Conservation (phyloP, 2,113 vertebrate species). For the Ceratotherium simum region DNA sequence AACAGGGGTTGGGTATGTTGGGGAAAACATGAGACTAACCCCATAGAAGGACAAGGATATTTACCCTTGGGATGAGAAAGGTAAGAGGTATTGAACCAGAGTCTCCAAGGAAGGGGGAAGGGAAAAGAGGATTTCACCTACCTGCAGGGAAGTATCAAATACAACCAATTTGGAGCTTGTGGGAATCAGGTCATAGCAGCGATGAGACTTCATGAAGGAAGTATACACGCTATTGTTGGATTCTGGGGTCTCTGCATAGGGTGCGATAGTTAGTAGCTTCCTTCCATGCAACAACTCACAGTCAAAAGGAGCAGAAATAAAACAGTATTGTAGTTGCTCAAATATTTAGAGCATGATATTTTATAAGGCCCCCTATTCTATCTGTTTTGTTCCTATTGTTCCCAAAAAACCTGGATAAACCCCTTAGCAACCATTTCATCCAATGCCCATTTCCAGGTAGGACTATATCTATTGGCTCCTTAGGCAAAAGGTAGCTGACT, state of each 20-base stretch:
- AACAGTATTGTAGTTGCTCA: slow-evolving; percentile 22
- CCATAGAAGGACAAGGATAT: not conserved
- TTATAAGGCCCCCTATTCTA: not conserved
- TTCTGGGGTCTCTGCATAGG: slow-evolving; percentile 83
- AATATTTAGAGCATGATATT: slow-evolving; percentile 31
- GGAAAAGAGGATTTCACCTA: slow-evolving; percentile 72
- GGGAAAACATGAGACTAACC: slow-evolving; percentile 49
- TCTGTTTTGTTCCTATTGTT: slow-evolving; percentile 40
- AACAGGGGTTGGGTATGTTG: not conserved
- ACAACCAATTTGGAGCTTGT: slow-evolving; percentile 99
- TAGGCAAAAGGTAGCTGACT: slow-evolving; percentile 33
- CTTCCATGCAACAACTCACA: slow-evolving; percentile 48
- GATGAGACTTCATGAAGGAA: slow-evolving; percentile 97
- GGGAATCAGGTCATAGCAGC: slow-evolving; percentile 98
- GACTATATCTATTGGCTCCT: not conserved
- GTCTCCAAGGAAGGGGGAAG: not conserved
- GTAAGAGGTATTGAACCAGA: not conserved
- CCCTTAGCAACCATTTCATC: slow-evolving; percentile 47
- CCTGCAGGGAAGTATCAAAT: slow-evolving; percentile 98
- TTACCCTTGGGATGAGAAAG: not conserved
- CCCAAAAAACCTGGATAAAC: slow-evolving; percentile 17
- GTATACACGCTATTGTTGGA: slow-evolving; percentile 92
- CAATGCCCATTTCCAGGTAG: slow-evolving; percentile 30
- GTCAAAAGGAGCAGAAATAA: slow-evolving; percentile 55
- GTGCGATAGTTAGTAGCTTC: slow-evolving; percentile 57